A percentile compares a stretch with the other conserved stretches of the same genome.
phyloP scores from a whole-genome alignment of 2,888 invertebrate genomes.

The Timema podura region DNA sequence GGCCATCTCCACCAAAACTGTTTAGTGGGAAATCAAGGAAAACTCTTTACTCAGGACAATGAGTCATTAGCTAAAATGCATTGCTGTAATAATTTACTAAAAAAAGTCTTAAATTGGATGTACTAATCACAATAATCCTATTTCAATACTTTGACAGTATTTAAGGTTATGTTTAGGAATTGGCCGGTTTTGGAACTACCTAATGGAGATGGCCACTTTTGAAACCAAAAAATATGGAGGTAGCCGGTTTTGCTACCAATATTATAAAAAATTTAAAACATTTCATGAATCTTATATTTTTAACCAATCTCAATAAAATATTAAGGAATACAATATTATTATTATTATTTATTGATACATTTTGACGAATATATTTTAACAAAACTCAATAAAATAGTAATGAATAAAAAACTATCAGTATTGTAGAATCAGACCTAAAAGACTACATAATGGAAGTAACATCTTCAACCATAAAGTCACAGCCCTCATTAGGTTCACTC shows the following conservation, averaged over 20 bases:
- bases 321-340: neutral
- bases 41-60: neutral
- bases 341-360: neutral
- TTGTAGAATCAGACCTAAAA: neutral
- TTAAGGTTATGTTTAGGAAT: neutral
- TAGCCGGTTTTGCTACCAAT: neutral
- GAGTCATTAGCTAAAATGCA: too few species aligned
- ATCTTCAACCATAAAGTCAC: neutral
- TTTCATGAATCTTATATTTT: too few species aligned
- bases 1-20: neutral
- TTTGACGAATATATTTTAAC: conserved; percentile 1
- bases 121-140: neutral
- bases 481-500: neutral
- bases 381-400: neutral
- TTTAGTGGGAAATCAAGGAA: conserved; percentile 4
- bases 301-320: neutral
- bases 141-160: neutral
- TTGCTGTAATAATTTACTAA: neutral
- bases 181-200: conserved; percentile 10
- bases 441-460: too few species aligned
- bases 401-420: neutral
- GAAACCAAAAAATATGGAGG: neutral
- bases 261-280: neutral
- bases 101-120: neutral
- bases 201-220: neutral